Base-by-base conservation (phyloP, 2,113 vertebrate species). In the Circaetus cinerascens region DNA sequence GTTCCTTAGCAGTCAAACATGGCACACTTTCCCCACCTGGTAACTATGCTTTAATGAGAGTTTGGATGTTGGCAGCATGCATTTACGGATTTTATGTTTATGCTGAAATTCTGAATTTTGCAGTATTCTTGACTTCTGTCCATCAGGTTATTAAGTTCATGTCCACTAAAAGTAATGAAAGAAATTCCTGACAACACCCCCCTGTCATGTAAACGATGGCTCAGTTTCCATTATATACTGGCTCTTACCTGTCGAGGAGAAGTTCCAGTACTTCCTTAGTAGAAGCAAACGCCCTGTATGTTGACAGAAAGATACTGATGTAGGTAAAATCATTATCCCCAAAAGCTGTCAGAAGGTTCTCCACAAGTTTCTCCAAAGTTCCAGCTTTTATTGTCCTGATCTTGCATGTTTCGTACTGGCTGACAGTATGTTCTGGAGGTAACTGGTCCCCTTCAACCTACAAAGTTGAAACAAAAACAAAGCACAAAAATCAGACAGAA, bases 321-420 rank as follows among this genome's bases (percentile, higher is more conserved):
- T 99, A 99, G 55, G 99, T 99, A 91, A 99, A 99, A 97, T 99
- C 99, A 2, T 99, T 99, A 98, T 99, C 99, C 30, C 99, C 99
- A 41, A 99, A 99, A 8, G 99, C 99, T 3, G 99, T 99, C 77
- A 99, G 92, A 73, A 99, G 97, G 57, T 99, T 99, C 97, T 99
- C 99, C 95, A 99, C 99, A 71, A 99, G 98, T 62, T 99, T 99
- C 97, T 99, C 99, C 98, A 99, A 93, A 4, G 99, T 99, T 69
- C 99, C 99, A 8, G 99, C 99, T 21, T 99, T 99, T 82, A 99
- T 99, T 23, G 99, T 99, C 91, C 99, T 98, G 97, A 99, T 99
- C 96, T 99, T 99, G 97, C 98, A 99, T 13, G 99, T 99, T 97
- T 99, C 99, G 68, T 99, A 97, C 94, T 99, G 99, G 97, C 99